phyloP scores from a whole-genome alignment of 2,888 invertebrate genomes.

The Andricus curvator region DNA sequence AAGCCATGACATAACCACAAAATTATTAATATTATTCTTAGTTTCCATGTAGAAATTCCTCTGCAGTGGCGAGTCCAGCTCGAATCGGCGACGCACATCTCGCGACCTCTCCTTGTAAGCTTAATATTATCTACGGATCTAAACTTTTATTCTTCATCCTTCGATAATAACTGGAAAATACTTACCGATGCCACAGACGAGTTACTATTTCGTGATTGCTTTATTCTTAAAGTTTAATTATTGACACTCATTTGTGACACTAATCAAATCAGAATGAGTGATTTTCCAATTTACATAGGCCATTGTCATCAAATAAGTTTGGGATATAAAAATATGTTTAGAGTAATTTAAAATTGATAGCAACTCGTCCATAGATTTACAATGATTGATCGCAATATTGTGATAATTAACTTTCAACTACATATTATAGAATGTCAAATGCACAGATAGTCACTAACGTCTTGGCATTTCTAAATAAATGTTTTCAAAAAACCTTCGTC shows the following conservation, averaged over 20 bases:
- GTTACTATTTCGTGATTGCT: background rate
- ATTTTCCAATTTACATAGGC: background rate
- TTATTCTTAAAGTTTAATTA: background rate
- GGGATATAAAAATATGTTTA: background rate
- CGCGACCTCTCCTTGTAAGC: background rate
- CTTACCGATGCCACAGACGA: background rate
- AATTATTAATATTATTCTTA: too few species aligned
- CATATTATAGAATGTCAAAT: background rate
- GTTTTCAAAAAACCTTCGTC: background rate
- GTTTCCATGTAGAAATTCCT: too few species aligned
- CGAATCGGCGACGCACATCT: too few species aligned
- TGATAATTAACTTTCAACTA: background rate
- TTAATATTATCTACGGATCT: background rate
- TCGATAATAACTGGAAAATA: background rate
- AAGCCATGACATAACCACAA: too few species aligned
- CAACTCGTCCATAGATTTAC: constrained; percentile 11
- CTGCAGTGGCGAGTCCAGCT: too few species aligned
- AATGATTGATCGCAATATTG: background rate
- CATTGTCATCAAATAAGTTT: background rate
- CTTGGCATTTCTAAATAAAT: background rate
- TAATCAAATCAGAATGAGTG: background rate
- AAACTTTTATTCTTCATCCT: background rate
- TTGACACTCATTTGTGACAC: background rate
- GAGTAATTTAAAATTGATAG: background rate
- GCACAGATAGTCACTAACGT: background rate